Percentiles rank a stretch among this genome's conserved stretches.
Evolutionary conservation across 1,140 invertebrate genomes (phyloP).

Genomic region (Antheraea mylitta): DNA sequence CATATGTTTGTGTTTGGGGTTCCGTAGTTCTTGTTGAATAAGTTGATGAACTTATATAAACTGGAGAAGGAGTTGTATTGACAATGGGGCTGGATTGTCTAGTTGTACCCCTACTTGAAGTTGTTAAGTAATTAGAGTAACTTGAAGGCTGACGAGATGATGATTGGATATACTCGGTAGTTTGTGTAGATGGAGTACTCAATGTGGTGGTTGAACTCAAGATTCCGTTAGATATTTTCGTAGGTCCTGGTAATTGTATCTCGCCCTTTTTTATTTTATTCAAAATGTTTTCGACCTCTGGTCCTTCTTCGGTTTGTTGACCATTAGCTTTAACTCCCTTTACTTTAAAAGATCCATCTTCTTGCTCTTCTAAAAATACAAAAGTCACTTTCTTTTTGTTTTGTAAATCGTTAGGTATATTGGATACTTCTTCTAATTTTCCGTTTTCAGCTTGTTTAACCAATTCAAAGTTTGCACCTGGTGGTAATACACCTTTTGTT

Average conservation of each 20-base stretch:
- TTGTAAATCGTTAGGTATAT: slow-evolving; percentile 80
- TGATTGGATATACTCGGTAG: slow-evolving; percentile 63
- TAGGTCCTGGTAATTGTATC: slow-evolving; percentile 86
- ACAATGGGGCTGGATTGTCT: slow-evolving; percentile 52
- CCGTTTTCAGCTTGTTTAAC: slow-evolving; percentile 86
- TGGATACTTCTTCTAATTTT: slow-evolving; percentile 85
- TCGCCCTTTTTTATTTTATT: slow-evolving; percentile 90
- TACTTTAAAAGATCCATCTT: slow-evolving; percentile 90
- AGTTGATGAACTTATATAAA: slow-evolving; percentile 44
- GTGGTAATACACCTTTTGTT: slow-evolving; percentile 87
- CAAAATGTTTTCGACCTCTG: slow-evolving; percentile 89
- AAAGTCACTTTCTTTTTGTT: slow-evolving; percentile 90
- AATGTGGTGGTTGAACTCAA: slow-evolving; percentile 62
- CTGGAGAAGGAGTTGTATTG: slow-evolving; percentile 52
- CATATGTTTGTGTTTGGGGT: slow-evolving; percentile 48
- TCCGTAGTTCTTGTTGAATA: slow-evolving; percentile 47
- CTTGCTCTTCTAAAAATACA: slow-evolving; percentile 90
- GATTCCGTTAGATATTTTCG: slow-evolving; percentile 67
- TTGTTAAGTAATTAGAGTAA: slow-evolving; percentile 62
- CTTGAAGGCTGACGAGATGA: slow-evolving; percentile 61
- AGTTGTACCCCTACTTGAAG: slow-evolving; percentile 57
- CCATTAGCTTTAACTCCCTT: slow-evolving; percentile 87
- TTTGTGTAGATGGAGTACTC: slow-evolving; percentile 45
- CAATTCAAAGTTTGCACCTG: slow-evolving; percentile 87
- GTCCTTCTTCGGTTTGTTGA: slow-evolving; percentile 84